phyloP scores from a whole-genome alignment of 2,113 vertebrate species.

The Cavia aperea region DNA sequence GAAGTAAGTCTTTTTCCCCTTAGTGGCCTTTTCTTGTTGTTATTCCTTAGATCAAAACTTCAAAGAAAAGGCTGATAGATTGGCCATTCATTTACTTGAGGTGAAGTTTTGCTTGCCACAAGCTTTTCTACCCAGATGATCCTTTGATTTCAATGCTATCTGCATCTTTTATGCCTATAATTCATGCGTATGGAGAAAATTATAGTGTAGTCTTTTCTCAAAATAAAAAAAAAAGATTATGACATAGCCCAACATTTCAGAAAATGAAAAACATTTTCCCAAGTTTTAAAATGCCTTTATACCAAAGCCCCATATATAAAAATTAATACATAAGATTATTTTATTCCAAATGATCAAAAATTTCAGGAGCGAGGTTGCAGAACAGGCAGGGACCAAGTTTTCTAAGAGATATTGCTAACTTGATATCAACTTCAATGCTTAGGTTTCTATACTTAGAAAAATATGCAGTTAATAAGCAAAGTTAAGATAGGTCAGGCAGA shows the following conservation, averaged over 20 bases:
- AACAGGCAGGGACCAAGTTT: background rate
- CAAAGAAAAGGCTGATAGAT: conserved; percentile 46
- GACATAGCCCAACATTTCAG: conserved; percentile 29
- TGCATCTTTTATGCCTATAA: conserved; percentile 39
- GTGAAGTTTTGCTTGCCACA: conserved; percentile 48
- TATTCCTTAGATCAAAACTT: conserved; percentile 49
- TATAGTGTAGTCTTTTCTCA: conserved; percentile 21
- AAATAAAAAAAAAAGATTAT: background rate
- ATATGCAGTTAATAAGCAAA: background rate
- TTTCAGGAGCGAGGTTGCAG: background rate
- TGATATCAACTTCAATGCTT: background rate
- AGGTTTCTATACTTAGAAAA: background rate
- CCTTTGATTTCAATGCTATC: conserved; percentile 49
- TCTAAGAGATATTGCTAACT: background rate
- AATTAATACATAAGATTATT: background rate
- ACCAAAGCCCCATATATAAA: background rate
- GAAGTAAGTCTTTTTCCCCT: background rate
- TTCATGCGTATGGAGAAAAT: conserved; percentile 43
- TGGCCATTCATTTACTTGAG: conserved; percentile 22
- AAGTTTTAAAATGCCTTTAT: conserved; percentile 37
- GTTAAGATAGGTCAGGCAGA: background rate
- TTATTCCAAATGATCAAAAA: conserved; percentile 1
- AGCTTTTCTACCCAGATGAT: conserved; percentile 45
- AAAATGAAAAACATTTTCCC: conserved; percentile 27
- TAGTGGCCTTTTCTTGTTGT: conserved; percentile 14